Base-by-base conservation (phyloP, 1,140 invertebrate species). In the Drosophila mojavensis region DNA sequence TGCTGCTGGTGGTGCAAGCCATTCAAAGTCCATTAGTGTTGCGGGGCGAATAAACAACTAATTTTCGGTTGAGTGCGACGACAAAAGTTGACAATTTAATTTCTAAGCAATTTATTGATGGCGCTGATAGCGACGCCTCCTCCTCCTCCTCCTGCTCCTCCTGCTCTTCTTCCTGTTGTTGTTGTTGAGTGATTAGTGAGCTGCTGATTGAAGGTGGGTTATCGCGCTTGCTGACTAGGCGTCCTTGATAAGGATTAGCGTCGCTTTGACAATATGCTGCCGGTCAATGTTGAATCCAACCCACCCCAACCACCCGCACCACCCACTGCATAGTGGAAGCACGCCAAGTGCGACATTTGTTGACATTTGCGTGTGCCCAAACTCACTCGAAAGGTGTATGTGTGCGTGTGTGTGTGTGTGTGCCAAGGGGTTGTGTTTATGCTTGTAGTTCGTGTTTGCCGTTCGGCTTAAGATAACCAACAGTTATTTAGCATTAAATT, bases 21-120 rank as follows among this genome's bases (percentile, higher is more conserved):
- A 85, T 88, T 89, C 67, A 78, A 89, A 84, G 75, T 89, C 84
- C 84, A 89, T 89, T 89, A 89, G 84, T 89, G 79, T 88, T 62
- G 6, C 5, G 4, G 61, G 47, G 58, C 64, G 36, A 43, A 10
- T 24, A 39, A 54, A 64, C 58, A 66, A 45, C 78, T 78, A 71
- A 47, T 6, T 15, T 5, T 77, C 3, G 20, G 54, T 64, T 47
- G 56, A 54, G 59, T 48, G 59, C 45, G 51, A 48, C 78, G 36
- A 63, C 62, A 78, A 79, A 81, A 89, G 84, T 89, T 89, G 84
- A 89, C 85, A 89, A 89, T 89, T 89, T 84, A 90, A 90, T 89
- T 89, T 89, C 84, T 90, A 61, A 79, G 62, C 75, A 81, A 78
- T 84, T 86, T 82, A 79, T 83, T 71, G 80, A 78, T 78, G 63